Conservation (phyloP, 35 echinoderm and acorn worm genomes). For the Acanthaster planci region DNA sequence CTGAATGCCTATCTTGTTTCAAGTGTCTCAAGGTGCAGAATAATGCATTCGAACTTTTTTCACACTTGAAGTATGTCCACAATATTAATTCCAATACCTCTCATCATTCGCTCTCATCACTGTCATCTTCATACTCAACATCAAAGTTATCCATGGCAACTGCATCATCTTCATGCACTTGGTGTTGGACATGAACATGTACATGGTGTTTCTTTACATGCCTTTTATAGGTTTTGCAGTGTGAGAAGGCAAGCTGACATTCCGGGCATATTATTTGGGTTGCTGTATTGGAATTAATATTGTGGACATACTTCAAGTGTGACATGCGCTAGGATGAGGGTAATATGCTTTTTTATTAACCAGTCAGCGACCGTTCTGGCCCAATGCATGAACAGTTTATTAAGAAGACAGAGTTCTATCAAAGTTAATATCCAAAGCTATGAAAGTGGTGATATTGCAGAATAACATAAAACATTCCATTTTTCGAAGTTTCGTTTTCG, state of each 20-base stretch:
- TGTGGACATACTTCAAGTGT: conserved; percentile 41
- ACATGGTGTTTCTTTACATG: conserved; percentile 33
- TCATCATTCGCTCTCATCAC: no score
- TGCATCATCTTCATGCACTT: neutral
- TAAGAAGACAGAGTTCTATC: no score
- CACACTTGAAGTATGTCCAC: conserved; percentile 38
- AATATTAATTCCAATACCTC: conserved; percentile 25
- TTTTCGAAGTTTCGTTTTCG: no score
- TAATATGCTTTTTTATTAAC: no score
- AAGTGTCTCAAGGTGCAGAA: conserved; percentile 19
- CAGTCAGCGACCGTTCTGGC: no score
- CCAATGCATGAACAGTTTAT: no score
- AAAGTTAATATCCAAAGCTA: no score
- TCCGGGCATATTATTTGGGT: conserved; percentile 33
- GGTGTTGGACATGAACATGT: neutral
- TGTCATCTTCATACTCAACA: no score
- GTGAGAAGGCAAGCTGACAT: conserved; percentile 36
- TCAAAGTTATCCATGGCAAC: no score
- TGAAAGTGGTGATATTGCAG: no score
- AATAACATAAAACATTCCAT: no score
- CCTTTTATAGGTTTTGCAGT: conserved; percentile 40
- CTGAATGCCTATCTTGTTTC: conserved; percentile 32
- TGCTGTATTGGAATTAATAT: conserved; percentile 1
- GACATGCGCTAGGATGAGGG: neutral
- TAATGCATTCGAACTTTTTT: conserved; percentile 13